Evolutionary conservation across 2,113 vertebrate genomes (phyloP).

Genomic region (Apteryx mantelli): DNA sequence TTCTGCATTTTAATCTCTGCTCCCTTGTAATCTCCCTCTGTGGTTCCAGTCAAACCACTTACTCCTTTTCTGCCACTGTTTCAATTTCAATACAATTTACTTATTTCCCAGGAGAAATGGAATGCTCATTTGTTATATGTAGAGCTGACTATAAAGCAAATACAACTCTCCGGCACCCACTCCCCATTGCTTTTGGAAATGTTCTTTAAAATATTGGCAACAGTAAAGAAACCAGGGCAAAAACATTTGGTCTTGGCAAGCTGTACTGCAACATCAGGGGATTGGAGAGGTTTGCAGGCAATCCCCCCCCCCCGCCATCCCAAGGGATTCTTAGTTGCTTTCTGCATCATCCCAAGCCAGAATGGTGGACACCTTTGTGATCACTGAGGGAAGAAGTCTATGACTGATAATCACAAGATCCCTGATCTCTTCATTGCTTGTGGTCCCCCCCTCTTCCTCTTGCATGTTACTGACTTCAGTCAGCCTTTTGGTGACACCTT

Average conservation of each 20-base stretch:
- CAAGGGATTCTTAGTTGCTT: neutral
- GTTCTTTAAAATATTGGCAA: slow-evolving; percentile 33
- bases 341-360: neutral
- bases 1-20: slow-evolving; percentile 65
- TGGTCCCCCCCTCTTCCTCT: neutral
- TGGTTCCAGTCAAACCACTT: slow-evolving; percentile 69
- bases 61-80: slow-evolving; percentile 63
- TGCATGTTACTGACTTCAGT: slow-evolving; percentile 20
- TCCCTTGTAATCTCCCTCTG: slow-evolving; percentile 66
- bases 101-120: slow-evolving; percentile 65
- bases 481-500: slow-evolving; percentile 38
- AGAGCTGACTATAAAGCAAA: slow-evolving; percentile 65
- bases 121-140: slow-evolving; percentile 66
- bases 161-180: slow-evolving; percentile 35
- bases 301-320: neutral
- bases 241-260: neutral
- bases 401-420: neutral
- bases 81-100: slow-evolving; percentile 69
- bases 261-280: neutral
- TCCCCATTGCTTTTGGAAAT: slow-evolving; percentile 48
- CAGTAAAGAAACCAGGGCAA: neutral
- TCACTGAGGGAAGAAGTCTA: neutral
- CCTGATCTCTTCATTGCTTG: neutral
- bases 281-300: neutral
- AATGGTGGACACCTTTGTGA: neutral